Percentiles rank a stretch among this genome's conserved stretches.
Evolutionary conservation across 2,113 vertebrate genomes (phyloP).

Genomic region (Sinocyclocheilus grahami): DNA sequence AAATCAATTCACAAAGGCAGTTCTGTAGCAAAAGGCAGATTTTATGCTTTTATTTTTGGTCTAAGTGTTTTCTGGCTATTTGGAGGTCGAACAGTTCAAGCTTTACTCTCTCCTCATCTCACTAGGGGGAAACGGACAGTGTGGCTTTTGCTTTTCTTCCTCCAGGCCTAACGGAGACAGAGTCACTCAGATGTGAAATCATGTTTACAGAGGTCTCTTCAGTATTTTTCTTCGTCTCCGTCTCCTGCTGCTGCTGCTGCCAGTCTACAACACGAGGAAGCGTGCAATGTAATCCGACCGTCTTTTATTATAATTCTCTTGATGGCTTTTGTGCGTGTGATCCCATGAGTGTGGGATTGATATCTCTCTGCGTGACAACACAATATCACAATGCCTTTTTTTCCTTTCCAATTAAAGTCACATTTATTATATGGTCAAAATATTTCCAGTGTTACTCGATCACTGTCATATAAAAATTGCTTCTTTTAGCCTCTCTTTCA

Average conservation of each 20-base stretch:
- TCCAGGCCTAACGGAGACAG: slow-evolving; percentile 57
- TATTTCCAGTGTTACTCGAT: slow-evolving; percentile 37
- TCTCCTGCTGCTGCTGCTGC: neutral
- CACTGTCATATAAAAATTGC: slow-evolving; percentile 40
- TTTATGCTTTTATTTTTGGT: slow-evolving; percentile 40
- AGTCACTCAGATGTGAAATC: slow-evolving; percentile 68
- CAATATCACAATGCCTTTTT: slow-evolving; percentile 43
- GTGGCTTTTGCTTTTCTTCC: slow-evolving; percentile 57
- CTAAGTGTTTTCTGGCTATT: slow-evolving; percentile 53
- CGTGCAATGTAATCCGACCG: slow-evolving; percentile 28
- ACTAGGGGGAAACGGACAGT: slow-evolving; percentile 47
- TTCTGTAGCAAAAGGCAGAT: slow-evolving; percentile 31
- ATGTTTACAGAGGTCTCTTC: slow-evolving; percentile 51
- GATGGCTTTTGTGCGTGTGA: slow-evolving; percentile 35
- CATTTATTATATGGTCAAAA: slow-evolving; percentile 44
- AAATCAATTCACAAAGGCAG: slow-evolving; percentile 23
- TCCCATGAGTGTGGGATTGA: slow-evolving; percentile 25
- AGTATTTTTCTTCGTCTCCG: slow-evolving; percentile 22
- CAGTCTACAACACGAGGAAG: slow-evolving; percentile 20
- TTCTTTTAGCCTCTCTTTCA: slow-evolving; percentile 30
- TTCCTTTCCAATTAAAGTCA: slow-evolving; percentile 38
- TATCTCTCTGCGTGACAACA: slow-evolving; percentile 36
- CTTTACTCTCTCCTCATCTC: slow-evolving; percentile 33
- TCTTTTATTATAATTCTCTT: slow-evolving; percentile 41
- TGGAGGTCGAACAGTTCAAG: slow-evolving; percentile 56